Evolutionary conservation across 2,888 invertebrate species (phyloP), one percentile per base, ranked within the genome.

Genomic region (Heliconius ismenius): DNA sequence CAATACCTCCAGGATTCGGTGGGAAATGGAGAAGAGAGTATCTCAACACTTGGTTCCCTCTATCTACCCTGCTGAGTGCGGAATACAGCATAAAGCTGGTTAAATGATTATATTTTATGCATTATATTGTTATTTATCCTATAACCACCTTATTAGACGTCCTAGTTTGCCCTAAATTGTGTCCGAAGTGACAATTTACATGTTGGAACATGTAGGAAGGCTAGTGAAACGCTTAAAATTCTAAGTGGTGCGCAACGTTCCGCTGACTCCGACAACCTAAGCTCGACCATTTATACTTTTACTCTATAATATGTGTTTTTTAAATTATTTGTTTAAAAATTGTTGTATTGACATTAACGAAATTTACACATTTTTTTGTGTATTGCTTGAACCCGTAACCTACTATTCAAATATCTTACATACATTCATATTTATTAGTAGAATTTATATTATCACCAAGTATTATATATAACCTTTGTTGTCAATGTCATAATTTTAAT

Each of bases 131-230:
- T n/a, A 21, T 58, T 74, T 64, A 64, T 24, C 32, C 10, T 65
- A 15, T 10, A 21, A 43, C 49, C 49, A 69, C 43, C 32, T 63
- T 24, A 63, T 32, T 63, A 73, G 18, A 1, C 67, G 74, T 73
- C 76, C 76, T 63, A 80, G 78, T 81, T 81, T 77, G 70, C 67
- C 65, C 43, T 67, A 76, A 78, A 75, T 77, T 78, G 76, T 69
- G 70, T 21, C 63, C 62, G 79, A 79, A 81, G 81, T 81, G 80
- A 79, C 78, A 79, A 81, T 81, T 79, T 81, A 77, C 76, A 78
- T 72, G 79, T 79, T 63, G 67, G 64, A 76, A 36, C 39, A 67
- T 67, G 24, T 13, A 39, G 36, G 24, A 39, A 58, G 67, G 67
- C 73, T 74, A 75, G 54, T 60, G 36, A 67, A 26, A 72, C 73